Conservation (phyloP, 2,797 vertebrate species). For the Neosilurus hyrtlii region DNA sequence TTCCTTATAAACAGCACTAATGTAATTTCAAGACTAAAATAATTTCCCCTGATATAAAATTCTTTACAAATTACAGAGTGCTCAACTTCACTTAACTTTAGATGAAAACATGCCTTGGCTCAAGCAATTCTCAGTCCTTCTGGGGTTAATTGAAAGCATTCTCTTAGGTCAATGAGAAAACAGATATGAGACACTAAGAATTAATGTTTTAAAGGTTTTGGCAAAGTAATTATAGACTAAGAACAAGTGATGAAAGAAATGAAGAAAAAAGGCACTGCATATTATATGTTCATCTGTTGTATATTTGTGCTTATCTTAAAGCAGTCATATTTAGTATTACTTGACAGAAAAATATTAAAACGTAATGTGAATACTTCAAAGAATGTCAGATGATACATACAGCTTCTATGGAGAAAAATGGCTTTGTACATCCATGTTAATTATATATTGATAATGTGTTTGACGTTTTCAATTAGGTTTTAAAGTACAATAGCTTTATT, state of each 20-base stretch:
- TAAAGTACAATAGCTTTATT: not conserved
- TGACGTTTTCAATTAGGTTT: not conserved
- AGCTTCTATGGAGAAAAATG: not conserved
- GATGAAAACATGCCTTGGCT: not conserved
- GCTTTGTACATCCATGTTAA: not conserved
- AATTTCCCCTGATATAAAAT: not conserved
- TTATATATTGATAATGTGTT: not conserved
- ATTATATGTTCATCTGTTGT: not conserved
- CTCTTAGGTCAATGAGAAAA: slow-evolving; percentile 17
- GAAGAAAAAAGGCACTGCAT: not conserved
- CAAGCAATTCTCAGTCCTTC: slow-evolving; percentile 1
- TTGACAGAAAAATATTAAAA: not conserved
- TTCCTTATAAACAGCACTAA: not conserved
- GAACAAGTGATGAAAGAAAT: not conserved
- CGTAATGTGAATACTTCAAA: not conserved
- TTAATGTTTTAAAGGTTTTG: not conserved
- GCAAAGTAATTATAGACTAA: slow-evolving; percentile 16
- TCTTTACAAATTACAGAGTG: not conserved
- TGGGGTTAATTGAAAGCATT: slow-evolving; percentile 17
- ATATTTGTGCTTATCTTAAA: not conserved
- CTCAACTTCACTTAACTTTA: not conserved
- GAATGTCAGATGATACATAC: not conserved
- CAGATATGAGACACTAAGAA: slow-evolving; percentile 12
- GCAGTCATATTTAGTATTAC: not conserved
- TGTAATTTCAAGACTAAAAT: slow-evolving; percentile 8